Evolutionary conservation across 2,888 invertebrate genomes (phyloP), one percentile per base, ranked within the genome.

Genomic region (Bugula neritina): DNA sequence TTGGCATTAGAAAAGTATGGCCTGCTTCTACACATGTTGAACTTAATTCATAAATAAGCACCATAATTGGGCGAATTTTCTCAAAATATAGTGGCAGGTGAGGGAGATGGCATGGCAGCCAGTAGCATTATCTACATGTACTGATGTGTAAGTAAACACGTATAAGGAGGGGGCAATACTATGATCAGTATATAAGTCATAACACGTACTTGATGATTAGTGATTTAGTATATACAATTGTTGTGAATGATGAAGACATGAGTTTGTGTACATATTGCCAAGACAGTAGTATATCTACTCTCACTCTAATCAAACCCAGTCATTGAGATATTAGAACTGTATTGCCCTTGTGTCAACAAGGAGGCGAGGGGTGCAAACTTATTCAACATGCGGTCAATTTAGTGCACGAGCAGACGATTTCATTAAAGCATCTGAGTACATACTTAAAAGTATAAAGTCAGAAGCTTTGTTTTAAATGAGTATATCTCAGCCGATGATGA

Each of bases 221-320:
- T 43, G 17, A 43, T 17, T 5, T 17, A 10, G 43, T 43, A 10
- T 43, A 10, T 43, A 43, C 10, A 10, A 5, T 13, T 3, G 63
- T 10, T 29, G 31, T 34, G 27, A 29, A 13, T 63, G 63, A 27
- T 3, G 29, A 63, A 31, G 25, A 17, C 10, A 10, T 29, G 63
- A 63, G 63, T 2, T 63, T 63, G 63, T 63, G 63, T 63, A 63
- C 63, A 63, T 63, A 63, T 63, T 63, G 63, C 29, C 63, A 63
- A 63, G 63, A 63, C 63, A 63, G 63, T 63, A 63, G 63, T 63
- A 63, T 63, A 63, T 63, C 27, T 63, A 63, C 63, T 31, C 17
- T 13, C 31, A 34, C 43, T 43, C 29, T 63, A 63, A 63, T 63
- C 63, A 63, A 17, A 29, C 29, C 31, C 27, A 17, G 31, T 63